Base-by-base conservation (phyloP, 2,113 vertebrate genomes). In the Menura novaehollandiae region DNA sequence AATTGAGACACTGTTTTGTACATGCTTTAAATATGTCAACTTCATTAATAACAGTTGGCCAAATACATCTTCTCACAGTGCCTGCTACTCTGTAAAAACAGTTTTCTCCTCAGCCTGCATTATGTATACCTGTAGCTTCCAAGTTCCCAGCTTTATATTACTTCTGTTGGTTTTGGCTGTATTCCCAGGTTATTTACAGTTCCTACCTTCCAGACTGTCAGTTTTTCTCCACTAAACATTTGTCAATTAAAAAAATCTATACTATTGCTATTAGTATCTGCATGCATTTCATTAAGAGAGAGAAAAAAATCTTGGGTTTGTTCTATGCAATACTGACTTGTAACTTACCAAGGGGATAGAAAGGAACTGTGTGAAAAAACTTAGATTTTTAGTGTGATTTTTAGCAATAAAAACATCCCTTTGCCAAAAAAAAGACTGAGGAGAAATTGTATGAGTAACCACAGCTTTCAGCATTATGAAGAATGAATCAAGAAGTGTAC, bases 391-490 rank as follows among this genome's bases (percentile, higher is more conserved):
- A 43, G 4, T 51, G 30, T n/a, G 15, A 69, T n/a, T 82, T 89
- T 74, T 32, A 66, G 10, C 28, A 89, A 55, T 28, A 63, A 73
- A 20, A 30, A 0, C 5, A 53, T 20, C 10, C 6, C 3, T 28
- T 77, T 43, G 9, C 3, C 2, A 39, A 27, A 30, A 71, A 56
- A n/a, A 66, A 53, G 0, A 37, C 2, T 18, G 1, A 3, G 7
- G 7, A 41, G 3, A 64, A 64, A 79, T 17, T 39, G 1, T n/a
- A 32, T n/a, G 43, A 68, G 11, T 59, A 28, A 49, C 8, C 2
- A 13, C 8, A 24, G 9, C 12, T 60, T 74, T 69, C 39, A 77
- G 7, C 17, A 24, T 63, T 77, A 27, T 20, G 10, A 86, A 49
- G 5, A 59, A 49, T 4, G 1, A 63, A 64, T 33, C 11, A 58